Conservation (phyloP, 23 tunicate species). For the Phallusia fumigata region DNA sequence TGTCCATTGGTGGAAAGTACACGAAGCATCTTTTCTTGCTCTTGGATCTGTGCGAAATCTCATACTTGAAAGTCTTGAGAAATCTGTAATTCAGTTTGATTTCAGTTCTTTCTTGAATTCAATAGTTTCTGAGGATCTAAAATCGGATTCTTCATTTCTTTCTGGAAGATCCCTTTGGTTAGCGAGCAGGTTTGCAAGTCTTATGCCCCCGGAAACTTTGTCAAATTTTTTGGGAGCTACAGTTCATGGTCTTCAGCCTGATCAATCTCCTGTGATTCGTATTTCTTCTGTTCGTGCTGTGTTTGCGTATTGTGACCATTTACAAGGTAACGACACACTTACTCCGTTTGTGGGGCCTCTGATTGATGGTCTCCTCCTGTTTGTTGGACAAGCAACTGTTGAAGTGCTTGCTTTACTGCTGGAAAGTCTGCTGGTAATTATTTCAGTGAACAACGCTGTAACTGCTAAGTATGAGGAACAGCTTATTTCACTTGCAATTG, state of each 20-base stretch:
- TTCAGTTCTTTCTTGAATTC: constrained; percentile 54
- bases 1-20: constrained; percentile 80
- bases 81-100: constrained; percentile 64
- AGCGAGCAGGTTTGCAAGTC: constrained; percentile 73
- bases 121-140: constrained; percentile 55
- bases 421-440: constrained; percentile 59
- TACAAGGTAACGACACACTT: constrained; percentile 28
- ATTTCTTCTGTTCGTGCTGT: constrained; percentile 83
- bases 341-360: constrained; percentile 45
- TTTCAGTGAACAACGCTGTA: constrained; percentile 39
- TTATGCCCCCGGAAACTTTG: constrained; percentile 44
- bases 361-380: constrained; percentile 54
- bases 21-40: constrained; percentile 79
- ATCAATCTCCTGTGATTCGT: constrained; percentile 59
- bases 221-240: constrained; percentile 68
- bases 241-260: constrained; percentile 63
- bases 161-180: constrained; percentile 82
- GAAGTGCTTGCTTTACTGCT: constrained; percentile 66
- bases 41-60: constrained; percentile 69
- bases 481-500: constrained; percentile 52
- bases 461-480: constrained; percentile 55
- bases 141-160: constrained; percentile 42
- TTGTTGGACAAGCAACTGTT: constrained; percentile 65
- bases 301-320: constrained; percentile 74
- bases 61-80: constrained; percentile 34